Evolutionary conservation across 2,888 invertebrate species (phyloP).

Genomic region (Andrena dorsata): DNA sequence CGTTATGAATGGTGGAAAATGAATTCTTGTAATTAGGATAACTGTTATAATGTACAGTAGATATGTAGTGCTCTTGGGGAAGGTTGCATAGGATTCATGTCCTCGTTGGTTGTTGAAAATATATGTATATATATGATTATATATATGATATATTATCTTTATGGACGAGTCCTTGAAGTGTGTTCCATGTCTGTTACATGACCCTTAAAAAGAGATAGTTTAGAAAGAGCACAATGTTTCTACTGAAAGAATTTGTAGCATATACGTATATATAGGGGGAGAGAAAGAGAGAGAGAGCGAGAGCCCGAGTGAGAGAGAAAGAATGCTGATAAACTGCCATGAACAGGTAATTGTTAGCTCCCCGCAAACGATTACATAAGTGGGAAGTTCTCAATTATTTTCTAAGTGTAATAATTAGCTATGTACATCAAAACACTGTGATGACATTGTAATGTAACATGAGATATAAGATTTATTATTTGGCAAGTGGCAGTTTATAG

Average conservation of each 20-base stretch:
- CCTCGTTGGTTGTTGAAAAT: slow-evolving; percentile 63
- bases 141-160: slow-evolving; percentile 56
- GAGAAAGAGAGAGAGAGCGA: no score
- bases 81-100: slow-evolving; percentile 38
- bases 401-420: slow-evolving; percentile 72
- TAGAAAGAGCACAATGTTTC: slow-evolving; percentile 65
- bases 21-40: slow-evolving; percentile 69
- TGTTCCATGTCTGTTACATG: slow-evolving; percentile 50
- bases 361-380: slow-evolving; percentile 25
- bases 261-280: slow-evolving; percentile 39
- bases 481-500: slow-evolving; percentile 68
- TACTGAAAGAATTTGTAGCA: slow-evolving; percentile 72
- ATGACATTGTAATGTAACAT: slow-evolving; percentile 78
- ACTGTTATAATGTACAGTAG: slow-evolving; percentile 64
- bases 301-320: background rate
- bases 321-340: slow-evolving; percentile 74
- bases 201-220: slow-evolving; percentile 45
- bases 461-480: slow-evolving; percentile 69
- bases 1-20: slow-evolving; percentile 74
- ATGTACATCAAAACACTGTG: slow-evolving; percentile 81
- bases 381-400: slow-evolving; percentile 63
- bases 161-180: slow-evolving; percentile 36
- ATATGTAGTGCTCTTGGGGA: slow-evolving; percentile 62
- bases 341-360: slow-evolving; percentile 60
- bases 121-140: slow-evolving; percentile 48